Evolutionary conservation across 2,797 vertebrate genomes (phyloP).

Genomic region (Bryconaethiops microstoma): DNA sequence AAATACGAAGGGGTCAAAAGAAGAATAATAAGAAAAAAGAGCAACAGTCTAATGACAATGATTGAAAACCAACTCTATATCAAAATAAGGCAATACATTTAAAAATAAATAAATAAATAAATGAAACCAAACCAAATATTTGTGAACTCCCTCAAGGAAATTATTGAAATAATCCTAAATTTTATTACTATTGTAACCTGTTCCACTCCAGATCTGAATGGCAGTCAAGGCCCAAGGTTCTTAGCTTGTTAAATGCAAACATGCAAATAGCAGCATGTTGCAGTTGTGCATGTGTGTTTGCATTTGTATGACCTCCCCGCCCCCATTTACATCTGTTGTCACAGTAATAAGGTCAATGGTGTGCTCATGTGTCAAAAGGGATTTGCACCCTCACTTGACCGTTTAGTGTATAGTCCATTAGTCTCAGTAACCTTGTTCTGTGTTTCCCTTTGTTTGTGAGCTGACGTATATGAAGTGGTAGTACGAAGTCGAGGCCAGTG

Average conservation of each 20-base stretch:
- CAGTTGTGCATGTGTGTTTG: constrained; percentile 9
- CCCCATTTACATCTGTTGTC: constrained; percentile 67
- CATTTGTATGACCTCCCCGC: neutral
- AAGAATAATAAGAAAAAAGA: too few relatives aligned
- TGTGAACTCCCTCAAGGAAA: neutral
- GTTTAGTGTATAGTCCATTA: constrained; percentile 62
- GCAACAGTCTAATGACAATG: too few relatives aligned
- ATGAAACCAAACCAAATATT: neutral
- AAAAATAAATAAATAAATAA: too few relatives aligned
- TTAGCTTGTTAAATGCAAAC: neutral
- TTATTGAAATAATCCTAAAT: neutral
- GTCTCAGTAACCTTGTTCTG: constrained; percentile 36
- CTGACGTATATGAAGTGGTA: constrained; percentile 7
- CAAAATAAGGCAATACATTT: too few relatives aligned
- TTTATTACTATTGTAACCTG: neutral
- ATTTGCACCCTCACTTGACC: constrained; percentile 75
- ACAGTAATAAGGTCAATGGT: constrained; percentile 78
- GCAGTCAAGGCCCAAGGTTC: constrained; percentile 1
- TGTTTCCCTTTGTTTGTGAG: constrained; percentile 23
- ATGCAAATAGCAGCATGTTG: neutral
- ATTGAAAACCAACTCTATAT: too few relatives aligned
- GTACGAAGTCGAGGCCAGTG: neutral
- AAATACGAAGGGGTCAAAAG: too few relatives aligned
- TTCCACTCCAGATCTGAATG: neutral
- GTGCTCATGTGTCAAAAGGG: constrained; percentile 75